These are phyloP conservation scores for Leptobrachium ailaonicum DNA, from an alignment of 2,113 vertebrate genomes.

Conservation along the genomic window DNA sequence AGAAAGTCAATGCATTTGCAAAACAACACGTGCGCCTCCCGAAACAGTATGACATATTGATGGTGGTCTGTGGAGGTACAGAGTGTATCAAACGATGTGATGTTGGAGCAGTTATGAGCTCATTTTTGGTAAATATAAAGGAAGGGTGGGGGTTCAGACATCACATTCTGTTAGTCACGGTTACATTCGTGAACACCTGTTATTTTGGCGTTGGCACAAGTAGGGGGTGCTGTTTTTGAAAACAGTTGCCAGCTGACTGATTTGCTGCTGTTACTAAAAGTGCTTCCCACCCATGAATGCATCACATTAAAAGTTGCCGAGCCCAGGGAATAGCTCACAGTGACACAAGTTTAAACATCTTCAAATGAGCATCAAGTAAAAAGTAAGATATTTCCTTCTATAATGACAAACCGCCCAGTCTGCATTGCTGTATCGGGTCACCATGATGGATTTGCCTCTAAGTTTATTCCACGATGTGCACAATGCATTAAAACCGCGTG, in stretches of 20 bases:
- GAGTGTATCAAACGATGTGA: background rate
- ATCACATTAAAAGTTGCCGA: background rate
- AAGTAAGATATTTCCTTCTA: no score
- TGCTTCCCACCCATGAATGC: background rate
- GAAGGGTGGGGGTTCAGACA: background rate
- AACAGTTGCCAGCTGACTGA: background rate
- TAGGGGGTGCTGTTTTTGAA: background rate
- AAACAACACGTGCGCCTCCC: background rate
- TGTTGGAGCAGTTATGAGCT: background rate
- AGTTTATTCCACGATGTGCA: no score
- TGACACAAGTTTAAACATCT: background rate
- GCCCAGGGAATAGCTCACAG: background rate
- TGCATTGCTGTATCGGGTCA: no score
- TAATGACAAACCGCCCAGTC: no score
- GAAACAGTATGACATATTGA: background rate
- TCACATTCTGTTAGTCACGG: background rate
- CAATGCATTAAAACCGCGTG: no score
- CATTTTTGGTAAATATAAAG: background rate
- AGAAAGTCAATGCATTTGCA: background rate
- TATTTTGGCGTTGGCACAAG: background rate
- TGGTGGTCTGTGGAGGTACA: conserved; percentile 9
- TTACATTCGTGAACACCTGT: background rate
- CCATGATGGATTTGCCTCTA: no score
- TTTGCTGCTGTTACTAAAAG: background rate
- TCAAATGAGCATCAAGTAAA: no score